phyloP scores from a whole-genome alignment of 2,113 vertebrate species.

The zebrafish (Danio rerio) region GRCz12tu NC_133184.1:40673501-40674000 shows the following conservation, averaged over 20 bases:
- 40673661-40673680: conserved; percentile 60
- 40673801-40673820: conserved; percentile 63
- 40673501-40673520: not conserved
- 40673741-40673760: conserved; percentile 73
- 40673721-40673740: conserved; percentile 70
- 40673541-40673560: not conserved
- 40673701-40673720: conserved; percentile 62
- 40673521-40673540: conserved; percentile 3
- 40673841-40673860: conserved; percentile 65
- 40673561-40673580: conserved; percentile 15
- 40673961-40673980: conserved; percentile 76
- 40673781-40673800: conserved; percentile 66
- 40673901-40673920: conserved; percentile 97
- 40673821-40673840: conserved; percentile 75
- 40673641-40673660: conserved; percentile 44
- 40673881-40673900: conserved; percentile 73
- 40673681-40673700: conserved; percentile 70
- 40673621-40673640: conserved; percentile 39
- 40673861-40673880: conserved; percentile 51
- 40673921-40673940: conserved; percentile 96
- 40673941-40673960: conserved; percentile 77
- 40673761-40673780: conserved; percentile 73
- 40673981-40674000: conserved; percentile 74
- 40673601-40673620: conserved; percentile 41
- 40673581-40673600: not conserved